Evolutionary conservation across 35 echinoderm and acorn worm species (phyloP).

Genomic region (Eucidaris tribuloides): DNA sequence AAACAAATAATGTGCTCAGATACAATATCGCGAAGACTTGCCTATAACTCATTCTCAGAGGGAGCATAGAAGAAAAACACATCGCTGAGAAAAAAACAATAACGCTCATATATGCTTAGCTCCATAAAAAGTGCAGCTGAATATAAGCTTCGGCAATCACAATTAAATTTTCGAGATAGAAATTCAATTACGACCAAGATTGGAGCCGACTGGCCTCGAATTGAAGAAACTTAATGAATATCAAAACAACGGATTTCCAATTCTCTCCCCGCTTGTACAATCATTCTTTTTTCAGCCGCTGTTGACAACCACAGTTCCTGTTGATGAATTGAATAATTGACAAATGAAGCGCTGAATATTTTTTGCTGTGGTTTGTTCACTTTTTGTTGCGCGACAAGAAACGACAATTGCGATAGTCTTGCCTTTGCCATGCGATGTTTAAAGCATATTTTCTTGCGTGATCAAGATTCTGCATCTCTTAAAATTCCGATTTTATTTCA

Average conservation of each 20-base stretch:
- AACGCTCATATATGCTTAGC: constrained; percentile 22
- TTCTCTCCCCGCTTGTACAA: constrained; percentile 14
- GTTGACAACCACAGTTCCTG: constrained; percentile 13
- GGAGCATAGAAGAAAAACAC: constrained; percentile 20
- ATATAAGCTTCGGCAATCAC: constrained; percentile 26
- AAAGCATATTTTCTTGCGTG: constrained; percentile 15
- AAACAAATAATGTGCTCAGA: constrained; percentile 22
- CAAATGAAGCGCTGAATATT: constrained; percentile 12
- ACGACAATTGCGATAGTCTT: too few relatives aligned
- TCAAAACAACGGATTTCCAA: constrained; percentile 17
- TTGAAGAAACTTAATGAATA: constrained; percentile 21
- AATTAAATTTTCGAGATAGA: constrained; percentile 37
- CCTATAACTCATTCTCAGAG: neutral
- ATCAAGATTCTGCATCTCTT: constrained; percentile 23
- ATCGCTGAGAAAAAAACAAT: constrained; percentile 15
- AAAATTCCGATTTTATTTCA: neutral
- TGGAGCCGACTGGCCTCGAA: constrained; percentile 10
- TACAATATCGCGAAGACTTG: neutral
- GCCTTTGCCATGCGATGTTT: neutral
- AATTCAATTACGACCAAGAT: constrained; percentile 28
- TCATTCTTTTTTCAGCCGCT: constrained; percentile 20
- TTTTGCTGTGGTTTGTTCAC: neutral
- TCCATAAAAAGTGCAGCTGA: constrained; percentile 40
- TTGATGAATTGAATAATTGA: constrained; percentile 33
- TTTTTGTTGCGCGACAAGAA: too few relatives aligned